These are phyloP conservation scores for Neofelis nebulosa DNA, from an alignment of 2,113 vertebrate species.

Conservation along the genomic window DNA sequence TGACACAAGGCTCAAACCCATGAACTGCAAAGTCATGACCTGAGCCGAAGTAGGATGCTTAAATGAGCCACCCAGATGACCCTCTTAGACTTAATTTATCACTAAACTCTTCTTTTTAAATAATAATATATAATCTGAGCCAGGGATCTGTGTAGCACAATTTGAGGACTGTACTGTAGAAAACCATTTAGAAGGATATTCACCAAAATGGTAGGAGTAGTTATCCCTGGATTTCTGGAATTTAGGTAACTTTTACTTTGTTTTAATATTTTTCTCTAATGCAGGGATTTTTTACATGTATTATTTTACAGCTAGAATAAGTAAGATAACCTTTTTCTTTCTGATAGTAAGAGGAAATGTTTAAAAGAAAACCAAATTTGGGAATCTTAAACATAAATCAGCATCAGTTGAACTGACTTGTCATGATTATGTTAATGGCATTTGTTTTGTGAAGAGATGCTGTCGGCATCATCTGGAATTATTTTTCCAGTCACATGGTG, in stretches of 20 bases:
- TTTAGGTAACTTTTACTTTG: neutral
- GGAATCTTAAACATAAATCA: constrained; percentile 7
- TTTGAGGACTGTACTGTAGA: neutral
- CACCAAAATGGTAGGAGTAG: neutral
- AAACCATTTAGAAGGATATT: neutral
- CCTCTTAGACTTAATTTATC: neutral
- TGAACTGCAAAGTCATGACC: too few relatives aligned
- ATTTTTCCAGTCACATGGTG: neutral
- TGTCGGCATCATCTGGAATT: neutral
- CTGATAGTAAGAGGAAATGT: constrained; percentile 3
- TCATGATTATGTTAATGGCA: neutral
- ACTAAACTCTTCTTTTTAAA: constrained; percentile 27
- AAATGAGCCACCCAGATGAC: too few relatives aligned
- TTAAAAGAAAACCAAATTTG: neutral
- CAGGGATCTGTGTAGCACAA: neutral
- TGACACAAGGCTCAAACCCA: too few relatives aligned
- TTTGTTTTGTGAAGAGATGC: neutral
- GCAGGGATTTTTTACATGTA: neutral
- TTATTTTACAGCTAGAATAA: constrained; percentile 21
- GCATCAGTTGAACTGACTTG: neutral
- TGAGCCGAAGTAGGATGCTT: too few relatives aligned
- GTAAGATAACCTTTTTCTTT: neutral
- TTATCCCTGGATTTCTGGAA: neutral
- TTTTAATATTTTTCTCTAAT: neutral
- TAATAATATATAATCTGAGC: neutral